Percentiles rank a stretch among this genome's conserved stretches.
These are phyloP conservation scores for Drosophila engyochracea DNA, from an alignment of 2,888 invertebrate species.

Conservation along the genomic window DNA sequence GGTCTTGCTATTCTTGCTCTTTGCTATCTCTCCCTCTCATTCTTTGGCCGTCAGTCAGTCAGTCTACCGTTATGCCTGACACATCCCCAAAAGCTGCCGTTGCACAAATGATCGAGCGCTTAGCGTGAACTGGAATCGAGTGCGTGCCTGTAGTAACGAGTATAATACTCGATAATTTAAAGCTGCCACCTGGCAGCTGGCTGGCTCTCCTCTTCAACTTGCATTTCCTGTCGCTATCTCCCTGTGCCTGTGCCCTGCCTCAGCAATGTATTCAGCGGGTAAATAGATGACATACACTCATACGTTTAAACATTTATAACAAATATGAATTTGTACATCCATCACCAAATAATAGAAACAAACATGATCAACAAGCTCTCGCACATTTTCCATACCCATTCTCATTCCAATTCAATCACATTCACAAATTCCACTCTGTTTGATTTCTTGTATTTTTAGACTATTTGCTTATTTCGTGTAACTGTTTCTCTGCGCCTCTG, in stretches of 20 bases:
- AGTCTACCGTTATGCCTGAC: slow-evolving; percentile 57
- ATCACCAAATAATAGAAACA: slow-evolving; percentile 13
- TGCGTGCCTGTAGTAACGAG: slow-evolving; percentile 42
- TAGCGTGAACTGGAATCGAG: slow-evolving; percentile 43
- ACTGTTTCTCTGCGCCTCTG: slow-evolving; percentile 10
- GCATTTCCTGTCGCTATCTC: slow-evolving; percentile 31
- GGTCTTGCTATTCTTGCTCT: slow-evolving; percentile 37
- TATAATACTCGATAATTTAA: slow-evolving; percentile 34
- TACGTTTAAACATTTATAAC: neutral
- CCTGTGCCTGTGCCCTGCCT: slow-evolving; percentile 18
- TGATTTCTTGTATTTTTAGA: slow-evolving; percentile 46
- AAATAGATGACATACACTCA: slow-evolving; percentile 65
- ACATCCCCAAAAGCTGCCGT: slow-evolving; percentile 33
- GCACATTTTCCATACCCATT: slow-evolving; percentile 5
- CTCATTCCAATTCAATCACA: slow-evolving; percentile 22
- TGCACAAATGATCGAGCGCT: slow-evolving; percentile 52
- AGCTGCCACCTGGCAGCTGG: slow-evolving; percentile 21
- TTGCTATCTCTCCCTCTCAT: slow-evolving; percentile 11
- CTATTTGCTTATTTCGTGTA: slow-evolving; percentile 8
- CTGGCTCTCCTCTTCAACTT: slow-evolving; percentile 36
- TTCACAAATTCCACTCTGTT: slow-evolving; percentile 29
- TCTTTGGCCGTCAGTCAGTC: slow-evolving; percentile 30
- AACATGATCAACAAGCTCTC: slow-evolving; percentile 25
- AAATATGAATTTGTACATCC: slow-evolving; percentile 13
- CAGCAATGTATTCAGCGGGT: slow-evolving; percentile 83